A percentile compares a stretch with the other conserved stretches of the same genome.
Evolutionary conservation across 30 jellyfish, hydroid and myxozoan genomes (phyloP).

Genomic region (Rhopilema esculentum): DNA sequence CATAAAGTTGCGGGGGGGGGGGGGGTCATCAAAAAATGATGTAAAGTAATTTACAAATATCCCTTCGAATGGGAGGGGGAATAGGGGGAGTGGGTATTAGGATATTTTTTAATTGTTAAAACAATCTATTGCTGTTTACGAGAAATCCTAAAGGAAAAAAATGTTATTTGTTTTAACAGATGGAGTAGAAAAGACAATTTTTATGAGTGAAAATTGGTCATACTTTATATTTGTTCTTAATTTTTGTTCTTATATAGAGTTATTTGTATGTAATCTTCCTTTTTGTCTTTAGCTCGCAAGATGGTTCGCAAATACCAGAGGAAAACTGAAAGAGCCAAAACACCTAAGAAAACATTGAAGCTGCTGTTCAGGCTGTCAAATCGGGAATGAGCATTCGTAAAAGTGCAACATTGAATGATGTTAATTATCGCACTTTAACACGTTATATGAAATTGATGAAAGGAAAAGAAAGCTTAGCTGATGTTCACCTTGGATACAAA

Average conservation of each 20-base stretch:
- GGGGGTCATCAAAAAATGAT: too few species aligned
- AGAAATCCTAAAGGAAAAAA: too few species aligned
- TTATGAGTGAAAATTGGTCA: too few species aligned
- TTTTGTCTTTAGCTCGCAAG: background rate
- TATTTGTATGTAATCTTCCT: background rate
- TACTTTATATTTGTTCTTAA: too few species aligned
- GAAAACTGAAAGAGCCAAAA: constrained; percentile 28
- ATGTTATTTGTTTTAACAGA: too few species aligned
- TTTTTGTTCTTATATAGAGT: background rate
- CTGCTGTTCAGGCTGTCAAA: constrained; percentile 57
- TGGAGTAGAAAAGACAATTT: too few species aligned
- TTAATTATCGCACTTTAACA: constrained; percentile 16
- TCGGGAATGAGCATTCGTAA: constrained; percentile 38
- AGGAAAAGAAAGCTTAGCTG: constrained; percentile 23
- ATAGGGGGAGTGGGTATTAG: too few species aligned
- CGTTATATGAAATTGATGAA: background rate
- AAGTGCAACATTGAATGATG: constrained; percentile 10
- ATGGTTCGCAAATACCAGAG: constrained; percentile 62
- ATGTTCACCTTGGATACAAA: constrained; percentile 17
- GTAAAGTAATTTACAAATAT: too few species aligned
- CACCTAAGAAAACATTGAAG: constrained; percentile 39
- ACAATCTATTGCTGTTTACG: too few species aligned
- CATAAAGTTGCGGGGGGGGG: too few species aligned
- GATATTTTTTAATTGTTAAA: too few species aligned
- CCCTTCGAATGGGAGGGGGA: too few species aligned